Conservation (phyloP, 2,797 vertebrate species). For the Sebastes hubbsi region DNA sequence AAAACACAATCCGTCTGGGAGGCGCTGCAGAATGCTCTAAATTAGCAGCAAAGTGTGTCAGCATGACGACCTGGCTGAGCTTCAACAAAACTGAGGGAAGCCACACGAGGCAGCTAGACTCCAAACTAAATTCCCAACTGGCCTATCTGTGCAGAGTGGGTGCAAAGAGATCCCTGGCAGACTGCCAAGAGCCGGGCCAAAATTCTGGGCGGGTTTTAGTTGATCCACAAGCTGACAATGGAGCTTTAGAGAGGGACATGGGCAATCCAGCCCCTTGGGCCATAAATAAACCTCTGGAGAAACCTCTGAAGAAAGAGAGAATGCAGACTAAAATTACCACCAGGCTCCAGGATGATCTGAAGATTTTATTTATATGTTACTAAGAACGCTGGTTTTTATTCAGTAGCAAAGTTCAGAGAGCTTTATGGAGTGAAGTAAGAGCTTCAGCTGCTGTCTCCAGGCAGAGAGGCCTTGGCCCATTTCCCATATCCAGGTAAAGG, state of each 20-base stretch:
- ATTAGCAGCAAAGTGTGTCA: conserved; percentile 9
- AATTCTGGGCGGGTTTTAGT: not conserved
- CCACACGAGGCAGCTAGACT: not conserved
- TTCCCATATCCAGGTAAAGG: conserved; percentile 22
- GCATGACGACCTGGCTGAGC: not conserved
- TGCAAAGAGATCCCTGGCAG: conserved; percentile 20
- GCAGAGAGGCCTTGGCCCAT: not conserved
- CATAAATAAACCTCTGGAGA: conserved; percentile 9
- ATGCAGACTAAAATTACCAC: conserved; percentile 4
- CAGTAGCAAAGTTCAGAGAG: not conserved
- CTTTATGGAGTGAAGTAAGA: not conserved
- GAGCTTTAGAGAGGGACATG: conserved; percentile 2
- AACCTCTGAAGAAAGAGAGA: not conserved
- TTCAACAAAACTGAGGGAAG: conserved; percentile 1
- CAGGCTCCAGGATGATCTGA: not conserved
- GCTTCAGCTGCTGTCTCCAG: not conserved
- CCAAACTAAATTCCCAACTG: conserved; percentile 5
- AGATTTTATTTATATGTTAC: not conserved
- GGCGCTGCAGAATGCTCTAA: not conserved
- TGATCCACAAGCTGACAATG: conserved; percentile 29
- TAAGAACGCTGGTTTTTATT: not conserved
- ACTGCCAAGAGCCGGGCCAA: conserved; percentile 1
- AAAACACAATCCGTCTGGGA: not conserved
- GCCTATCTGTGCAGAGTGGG: not conserved
- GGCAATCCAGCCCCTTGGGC: not conserved